These are phyloP conservation scores for Clarias gariepinus DNA, from an alignment of 2,113 vertebrate genomes.

Conservation along the genomic window DNA sequence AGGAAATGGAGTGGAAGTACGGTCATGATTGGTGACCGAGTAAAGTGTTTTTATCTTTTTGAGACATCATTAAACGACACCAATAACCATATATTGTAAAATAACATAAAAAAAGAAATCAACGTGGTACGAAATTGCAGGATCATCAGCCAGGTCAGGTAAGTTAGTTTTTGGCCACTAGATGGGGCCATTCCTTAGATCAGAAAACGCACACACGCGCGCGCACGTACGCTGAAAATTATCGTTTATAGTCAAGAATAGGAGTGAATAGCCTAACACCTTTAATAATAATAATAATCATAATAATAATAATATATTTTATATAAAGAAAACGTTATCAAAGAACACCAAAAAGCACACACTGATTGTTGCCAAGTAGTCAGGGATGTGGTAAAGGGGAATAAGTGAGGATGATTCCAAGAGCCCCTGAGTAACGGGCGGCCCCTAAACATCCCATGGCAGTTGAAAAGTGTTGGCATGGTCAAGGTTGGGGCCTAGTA, in stretches of 20 bases:
- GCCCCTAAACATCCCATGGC: too few relatives aligned
- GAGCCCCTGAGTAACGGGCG: too few relatives aligned
- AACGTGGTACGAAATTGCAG: not conserved
- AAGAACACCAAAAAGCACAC: not conserved
- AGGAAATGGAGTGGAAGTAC: conserved; percentile 17
- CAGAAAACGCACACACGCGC: not conserved
- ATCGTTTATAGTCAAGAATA: not conserved
- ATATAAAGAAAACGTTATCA: too few relatives aligned
- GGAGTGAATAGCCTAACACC: not conserved
- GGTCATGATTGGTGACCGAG: not conserved
- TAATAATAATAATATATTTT: not conserved
- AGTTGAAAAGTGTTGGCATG: too few relatives aligned
- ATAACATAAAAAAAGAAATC: not conserved
- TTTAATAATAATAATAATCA: not conserved
- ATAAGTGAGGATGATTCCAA: too few relatives aligned
- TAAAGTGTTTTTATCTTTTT: not conserved
- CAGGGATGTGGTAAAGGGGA: too few relatives aligned
- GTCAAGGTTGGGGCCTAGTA: too few relatives aligned
- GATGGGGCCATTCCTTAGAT: conserved; percentile 27
- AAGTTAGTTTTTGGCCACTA: conserved; percentile 30
- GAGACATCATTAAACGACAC: not conserved
- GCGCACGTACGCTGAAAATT: not conserved
- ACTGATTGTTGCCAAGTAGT: not conserved
- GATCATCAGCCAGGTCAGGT: not conserved
- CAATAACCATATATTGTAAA: not conserved